Percentiles rank a stretch among this genome's conserved stretches.
These are phyloP conservation scores for Labeo rohita DNA, from an alignment of 2,113 vertebrate species.

Conservation along the genomic window DNA sequence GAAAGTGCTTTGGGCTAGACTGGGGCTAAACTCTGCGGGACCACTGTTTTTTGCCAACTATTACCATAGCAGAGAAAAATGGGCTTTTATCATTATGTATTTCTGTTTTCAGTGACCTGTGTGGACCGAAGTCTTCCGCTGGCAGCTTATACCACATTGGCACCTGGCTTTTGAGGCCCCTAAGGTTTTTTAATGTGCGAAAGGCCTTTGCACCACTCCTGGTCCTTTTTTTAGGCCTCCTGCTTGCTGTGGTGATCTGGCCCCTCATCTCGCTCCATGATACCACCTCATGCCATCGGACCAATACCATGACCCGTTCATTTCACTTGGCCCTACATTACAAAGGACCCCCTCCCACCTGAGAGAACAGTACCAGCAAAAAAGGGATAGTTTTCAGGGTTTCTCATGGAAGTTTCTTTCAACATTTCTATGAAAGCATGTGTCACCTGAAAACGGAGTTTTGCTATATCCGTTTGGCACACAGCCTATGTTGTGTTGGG, in stretches of 20 bases:
- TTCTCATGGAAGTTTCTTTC: not conserved
- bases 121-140: not conserved
- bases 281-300: slow-evolving; percentile 62
- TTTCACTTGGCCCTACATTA: slow-evolving; percentile 79
- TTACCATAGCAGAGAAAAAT: not conserved
- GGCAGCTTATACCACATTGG: not conserved
- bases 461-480: not conserved
- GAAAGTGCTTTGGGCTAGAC: not conserved
- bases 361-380: slow-evolving; percentile 45
- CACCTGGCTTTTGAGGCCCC: not conserved
- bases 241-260: slow-evolving; percentile 64
- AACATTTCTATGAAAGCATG: not conserved
- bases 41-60: not conserved
- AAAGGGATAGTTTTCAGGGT: not conserved
- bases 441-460: not conserved
- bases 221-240: slow-evolving; percentile 65
- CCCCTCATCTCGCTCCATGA: slow-evolving; percentile 38
- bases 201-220: slow-evolving; percentile 54
- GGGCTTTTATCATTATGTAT: not conserved
- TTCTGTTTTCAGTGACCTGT: not conserved
- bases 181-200: slow-evolving; percentile 3
- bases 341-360: slow-evolving; percentile 83
- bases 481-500: not conserved
- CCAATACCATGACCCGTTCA: slow-evolving; percentile 57
- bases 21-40: not conserved